Evolutionary conservation across 2,113 vertebrate species (phyloP).

Genomic region (Bothrops jararaca): DNA sequence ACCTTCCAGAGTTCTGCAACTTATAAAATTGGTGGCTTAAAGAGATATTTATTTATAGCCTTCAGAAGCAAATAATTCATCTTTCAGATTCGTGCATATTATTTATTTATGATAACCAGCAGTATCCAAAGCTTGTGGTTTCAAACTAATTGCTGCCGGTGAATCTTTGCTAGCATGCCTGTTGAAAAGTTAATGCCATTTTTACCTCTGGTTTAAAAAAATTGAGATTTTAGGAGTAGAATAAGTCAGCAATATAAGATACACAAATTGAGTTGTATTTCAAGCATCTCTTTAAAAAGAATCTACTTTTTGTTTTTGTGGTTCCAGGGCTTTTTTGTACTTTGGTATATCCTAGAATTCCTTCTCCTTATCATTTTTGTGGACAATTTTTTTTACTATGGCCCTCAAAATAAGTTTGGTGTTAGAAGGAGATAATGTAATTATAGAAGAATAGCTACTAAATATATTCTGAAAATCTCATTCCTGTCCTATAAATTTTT

Average conservation of each 20-base stretch:
- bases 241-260: neutral
- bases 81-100: neutral
- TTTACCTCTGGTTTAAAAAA: neutral
- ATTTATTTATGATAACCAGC: neutral
- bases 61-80: neutral
- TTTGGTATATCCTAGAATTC: neutral
- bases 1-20: neutral
- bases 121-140: neutral
- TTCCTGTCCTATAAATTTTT: too few relatives aligned
- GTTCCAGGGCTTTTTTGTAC: neutral
- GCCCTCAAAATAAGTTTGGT: neutral
- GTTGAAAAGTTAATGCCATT: neutral
- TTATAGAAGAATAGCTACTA: neutral
- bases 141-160: neutral
- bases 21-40: neutral
- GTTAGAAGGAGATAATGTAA: neutral
- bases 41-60: constrained; percentile 10
- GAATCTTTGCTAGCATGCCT: neutral
- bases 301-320: neutral
- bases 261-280: neutral
- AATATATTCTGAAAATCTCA: neutral
- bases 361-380: neutral
- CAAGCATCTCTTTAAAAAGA: neutral
- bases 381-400: neutral
- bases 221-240: neutral